These are phyloP conservation scores for Sula dactylatra DNA, from an alignment of 2,113 vertebrate species.

Conservation along the genomic window DNA sequence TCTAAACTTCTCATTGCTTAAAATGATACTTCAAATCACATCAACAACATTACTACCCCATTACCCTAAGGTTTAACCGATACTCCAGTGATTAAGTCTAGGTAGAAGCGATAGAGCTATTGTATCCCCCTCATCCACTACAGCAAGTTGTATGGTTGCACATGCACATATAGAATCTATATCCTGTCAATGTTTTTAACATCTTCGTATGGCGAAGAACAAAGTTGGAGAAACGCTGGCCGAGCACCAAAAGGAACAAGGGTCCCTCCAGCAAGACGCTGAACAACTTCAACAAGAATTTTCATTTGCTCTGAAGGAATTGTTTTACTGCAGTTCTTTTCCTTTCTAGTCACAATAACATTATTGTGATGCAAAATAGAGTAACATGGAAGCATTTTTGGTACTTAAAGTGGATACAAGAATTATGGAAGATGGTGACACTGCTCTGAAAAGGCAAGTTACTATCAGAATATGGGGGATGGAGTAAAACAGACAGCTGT, in stretches of 20 bases:
- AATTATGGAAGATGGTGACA: neutral
- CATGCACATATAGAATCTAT: neutral
- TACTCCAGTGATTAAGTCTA: constrained; percentile 21
- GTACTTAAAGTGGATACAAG: neutral
- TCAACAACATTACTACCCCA: constrained; percentile 50
- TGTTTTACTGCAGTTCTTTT: neutral
- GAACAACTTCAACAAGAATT: neutral
- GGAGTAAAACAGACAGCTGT: neutral
- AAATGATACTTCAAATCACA: constrained; percentile 49
- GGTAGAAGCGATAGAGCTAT: neutral
- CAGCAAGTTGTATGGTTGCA: neutral
- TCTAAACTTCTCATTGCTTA: constrained; percentile 61
- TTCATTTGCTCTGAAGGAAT: neutral
- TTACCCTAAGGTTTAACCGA: constrained; percentile 62
- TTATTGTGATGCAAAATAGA: neutral
- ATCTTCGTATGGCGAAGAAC: neutral
- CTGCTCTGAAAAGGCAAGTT: neutral
- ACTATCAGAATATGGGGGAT: neutral
- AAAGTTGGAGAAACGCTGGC: neutral
- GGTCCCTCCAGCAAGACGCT: neutral
- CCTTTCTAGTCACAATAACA: neutral
- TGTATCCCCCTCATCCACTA: neutral
- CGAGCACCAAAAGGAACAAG: neutral
- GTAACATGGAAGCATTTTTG: neutral
- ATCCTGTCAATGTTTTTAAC: neutral